Percentiles rank a stretch among this genome's conserved stretches.
Evolutionary conservation across 2,113 vertebrate genomes (phyloP).

Genomic region (Dunckerocampus dactyliophorus): DNA sequence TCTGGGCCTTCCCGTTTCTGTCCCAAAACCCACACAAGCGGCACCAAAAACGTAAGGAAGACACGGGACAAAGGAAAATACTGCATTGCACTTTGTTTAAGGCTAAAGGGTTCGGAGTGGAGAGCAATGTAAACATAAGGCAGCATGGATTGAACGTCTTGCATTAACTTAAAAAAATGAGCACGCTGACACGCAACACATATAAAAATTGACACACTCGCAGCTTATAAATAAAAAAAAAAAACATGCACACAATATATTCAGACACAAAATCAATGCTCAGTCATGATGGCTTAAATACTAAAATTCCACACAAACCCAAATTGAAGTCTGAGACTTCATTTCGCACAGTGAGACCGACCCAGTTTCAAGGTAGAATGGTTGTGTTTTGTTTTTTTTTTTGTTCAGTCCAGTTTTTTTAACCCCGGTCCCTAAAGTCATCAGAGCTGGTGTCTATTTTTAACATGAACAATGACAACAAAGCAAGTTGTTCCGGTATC

Average conservation of each 20-base stretch:
- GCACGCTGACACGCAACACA: slow-evolving; percentile 34
- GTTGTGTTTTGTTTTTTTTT: slow-evolving; percentile 48
- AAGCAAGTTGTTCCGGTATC: slow-evolving; percentile 48
- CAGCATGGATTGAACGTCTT: slow-evolving; percentile 80
- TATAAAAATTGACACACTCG: slow-evolving; percentile 49
- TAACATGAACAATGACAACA: slow-evolving; percentile 15
- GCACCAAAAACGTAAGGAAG: slow-evolving; percentile 37
- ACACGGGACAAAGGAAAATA: slow-evolving; percentile 42
- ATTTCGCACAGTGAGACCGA: slow-evolving; percentile 88
- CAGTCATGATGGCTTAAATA: slow-evolving; percentile 43
- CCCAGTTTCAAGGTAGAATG: slow-evolving; percentile 84
- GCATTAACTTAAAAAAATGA: slow-evolving; percentile 56
- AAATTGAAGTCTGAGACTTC: slow-evolving; percentile 4
- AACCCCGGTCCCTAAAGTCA: slow-evolving; percentile 42
- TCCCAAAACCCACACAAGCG: slow-evolving; percentile 51
- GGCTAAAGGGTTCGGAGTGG: slow-evolving; percentile 84
- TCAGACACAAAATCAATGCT: slow-evolving; percentile 40
- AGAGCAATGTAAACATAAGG: slow-evolving; percentile 91
- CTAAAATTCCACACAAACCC: slow-evolving; percentile 31
- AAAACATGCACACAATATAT: slow-evolving; percentile 37
- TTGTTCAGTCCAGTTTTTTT: slow-evolving; percentile 68
- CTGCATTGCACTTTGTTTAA: slow-evolving; percentile 81
- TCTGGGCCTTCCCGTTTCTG: slow-evolving; percentile 1
- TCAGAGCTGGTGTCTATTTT: slow-evolving; percentile 26
- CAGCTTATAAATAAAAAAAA: slow-evolving; percentile 60